Evolutionary conservation across 2,797 vertebrate species (phyloP), one percentile per base, ranked within the genome.

Genomic region (Euphonia xanthogaster): DNA sequence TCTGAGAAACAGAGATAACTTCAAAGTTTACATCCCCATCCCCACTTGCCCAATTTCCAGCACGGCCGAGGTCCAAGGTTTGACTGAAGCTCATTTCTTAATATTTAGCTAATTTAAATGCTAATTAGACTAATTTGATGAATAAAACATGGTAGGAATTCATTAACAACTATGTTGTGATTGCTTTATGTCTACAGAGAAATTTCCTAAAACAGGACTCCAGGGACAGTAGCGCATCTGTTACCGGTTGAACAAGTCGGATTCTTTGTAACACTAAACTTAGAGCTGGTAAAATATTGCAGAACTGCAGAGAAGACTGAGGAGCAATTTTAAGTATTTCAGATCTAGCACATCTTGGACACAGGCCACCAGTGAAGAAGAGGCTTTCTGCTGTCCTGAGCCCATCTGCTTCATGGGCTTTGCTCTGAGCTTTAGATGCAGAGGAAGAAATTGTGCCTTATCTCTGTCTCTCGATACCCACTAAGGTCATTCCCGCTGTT

Each of bases 61-160:
- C 1, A 7, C 2, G 0, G 86, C 51, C 8, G 2, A 86, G 80
- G 88, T 95, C 71, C 47, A 54, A 71, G 86, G 71, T 92, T 93
- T 85, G 53, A 93, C 57, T 94, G 67, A 85, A 76, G 28, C 80
- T 93, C 55, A 82, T 91, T 86, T 95, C 75, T 76, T 92, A 77
- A 94, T 95, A 94, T 89, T 96, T 86, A 90, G 76, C 93, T 91
- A 94, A 96, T 96, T 95, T 96, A 97, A 94, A 97, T 97, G 96
- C 96, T 95, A 97, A 96, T 97, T 94, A 96, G 88, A 66, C 40
- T 94, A 97, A 97, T 93, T 93, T 96, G 84, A 88, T 76, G 88
- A 93, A 83, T 92, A 89, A 93, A 78, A 88, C n/a, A 42, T 87
- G 92, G 62, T 54, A 96, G 86, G 89, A 91, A 96, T 96, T 93